These are phyloP conservation scores for Leuciscus waleckii DNA, from an alignment of 2,797 vertebrate species.

Conservation along the genomic window DNA sequence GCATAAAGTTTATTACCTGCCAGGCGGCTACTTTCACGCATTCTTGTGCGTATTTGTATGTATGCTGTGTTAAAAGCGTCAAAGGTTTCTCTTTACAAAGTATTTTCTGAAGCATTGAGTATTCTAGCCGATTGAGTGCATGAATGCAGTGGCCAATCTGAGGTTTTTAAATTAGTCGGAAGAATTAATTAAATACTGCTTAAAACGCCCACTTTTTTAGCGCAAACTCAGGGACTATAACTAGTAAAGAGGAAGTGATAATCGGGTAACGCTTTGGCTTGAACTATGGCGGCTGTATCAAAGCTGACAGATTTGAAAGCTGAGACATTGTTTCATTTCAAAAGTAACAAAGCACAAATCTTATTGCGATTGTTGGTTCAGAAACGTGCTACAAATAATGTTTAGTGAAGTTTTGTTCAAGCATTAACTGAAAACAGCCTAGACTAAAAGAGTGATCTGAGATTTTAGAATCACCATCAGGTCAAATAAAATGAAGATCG, in stretches of 20 bases:
- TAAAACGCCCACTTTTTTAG: not conserved
- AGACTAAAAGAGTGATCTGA: not conserved
- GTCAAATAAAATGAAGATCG: not conserved
- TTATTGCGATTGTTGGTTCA: no score
- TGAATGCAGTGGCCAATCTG: not conserved
- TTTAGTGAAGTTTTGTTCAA: not conserved
- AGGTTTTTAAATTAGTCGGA: not conserved
- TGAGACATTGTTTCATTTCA: no score
- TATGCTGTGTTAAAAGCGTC: not conserved
- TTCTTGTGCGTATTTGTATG: not conserved
- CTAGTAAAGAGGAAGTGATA: not conserved
- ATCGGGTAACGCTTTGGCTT: not conserved
- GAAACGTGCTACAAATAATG: not conserved
- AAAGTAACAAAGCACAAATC: no score
- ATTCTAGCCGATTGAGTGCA: not conserved
- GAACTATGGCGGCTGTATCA: not conserved
- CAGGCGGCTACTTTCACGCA: not conserved
- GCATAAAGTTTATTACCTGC: slow-evolving; percentile 26
- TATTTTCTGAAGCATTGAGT: not conserved
- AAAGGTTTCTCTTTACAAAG: not conserved
- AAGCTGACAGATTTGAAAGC: not conserved
- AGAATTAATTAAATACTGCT: not conserved
- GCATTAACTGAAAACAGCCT: not conserved
- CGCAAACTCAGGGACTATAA: not conserved
- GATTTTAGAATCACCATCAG: not conserved